Percentiles rank a stretch among this genome's conserved stretches.
phyloP scores from a whole-genome alignment of 2,888 invertebrate genomes.

The Thalpophila matura region DNA sequence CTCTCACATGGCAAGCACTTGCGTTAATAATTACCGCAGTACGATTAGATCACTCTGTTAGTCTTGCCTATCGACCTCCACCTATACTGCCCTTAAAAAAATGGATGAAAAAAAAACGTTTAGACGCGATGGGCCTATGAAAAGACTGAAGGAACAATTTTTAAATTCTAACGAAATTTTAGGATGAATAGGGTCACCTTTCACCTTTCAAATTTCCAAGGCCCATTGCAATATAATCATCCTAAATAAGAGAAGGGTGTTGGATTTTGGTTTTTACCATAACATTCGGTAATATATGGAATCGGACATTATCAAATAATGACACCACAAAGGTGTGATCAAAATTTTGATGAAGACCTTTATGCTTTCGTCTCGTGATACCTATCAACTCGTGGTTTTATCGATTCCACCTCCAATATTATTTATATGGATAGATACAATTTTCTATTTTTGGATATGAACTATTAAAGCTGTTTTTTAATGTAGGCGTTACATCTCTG shows the following conservation, averaged over 20 bases:
- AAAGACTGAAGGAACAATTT: no score
- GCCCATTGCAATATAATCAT: no score
- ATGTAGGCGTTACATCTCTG: conserved; percentile 40
- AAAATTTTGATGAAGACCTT: background rate
- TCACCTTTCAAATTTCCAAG: no score
- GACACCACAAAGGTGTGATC: conserved; percentile 8
- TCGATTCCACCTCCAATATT: conserved; percentile 49
- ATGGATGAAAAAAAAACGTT: no score
- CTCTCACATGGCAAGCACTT: conserved; percentile 62
- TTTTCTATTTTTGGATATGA: conserved; percentile 36
- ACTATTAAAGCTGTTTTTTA: conserved; percentile 22
- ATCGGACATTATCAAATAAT: background rate
- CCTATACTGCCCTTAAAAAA: background rate
- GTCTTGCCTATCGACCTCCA: conserved; percentile 11
- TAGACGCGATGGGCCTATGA: no score
- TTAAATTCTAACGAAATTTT: background rate
- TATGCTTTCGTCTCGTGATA: conserved; percentile 8
- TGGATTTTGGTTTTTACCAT: no score
- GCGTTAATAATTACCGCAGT: conserved; percentile 63
- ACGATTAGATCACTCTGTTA: conserved; percentile 59
- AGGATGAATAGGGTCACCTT: background rate
- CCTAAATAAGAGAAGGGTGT: no score
- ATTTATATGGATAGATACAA: conserved; percentile 14
- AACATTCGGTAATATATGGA: background rate
- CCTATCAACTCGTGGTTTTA: conserved; percentile 9